Evolutionary conservation across 2,797 vertebrate species (phyloP), one percentile per base, ranked within the genome.

Genomic region (Mionectes olivaceus): DNA sequence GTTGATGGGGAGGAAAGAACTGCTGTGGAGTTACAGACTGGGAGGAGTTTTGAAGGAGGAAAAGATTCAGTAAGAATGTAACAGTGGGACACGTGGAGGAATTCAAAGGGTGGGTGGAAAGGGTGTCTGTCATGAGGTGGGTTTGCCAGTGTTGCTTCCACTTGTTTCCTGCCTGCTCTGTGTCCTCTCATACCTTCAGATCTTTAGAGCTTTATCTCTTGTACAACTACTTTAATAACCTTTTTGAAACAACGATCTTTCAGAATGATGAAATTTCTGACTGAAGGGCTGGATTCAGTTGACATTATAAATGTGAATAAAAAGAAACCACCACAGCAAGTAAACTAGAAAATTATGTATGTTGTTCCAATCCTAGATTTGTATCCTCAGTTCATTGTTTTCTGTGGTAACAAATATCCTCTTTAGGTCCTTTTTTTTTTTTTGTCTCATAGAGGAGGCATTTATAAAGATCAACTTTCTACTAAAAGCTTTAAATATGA

Each of bases 91-190:
- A 19, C 19, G 4, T 17, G 37, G 16, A 59, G 35, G 44, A 60
- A 18, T 56, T 86, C 35, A 74, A 23, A 78, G 46, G 8, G 10
- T 32, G 28, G 6, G 7, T 50, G 30, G 52, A 55, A 73, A 65
- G 10, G 13, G 2, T 70, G 7, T 41, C 0, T 1, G 8, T 55
- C 8, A 8, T n/a, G 23, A 50, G 10, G 14, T 69, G 39, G 7
- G 2, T 50, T 81, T 52, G 13, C 30, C 24, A 16, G 8, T 3
- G 0, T 63, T 59, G 19, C 44, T 57, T 76, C 64, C 10, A 9
- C 32, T 39, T 76, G 30, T 71, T 57, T 32, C 11, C 32, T 77
- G 24, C 44, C 33, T 52, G 23, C 25, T 75, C 50, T 4, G 3
- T n/a, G 23, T 75, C 27, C 12, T 53, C 39, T 65, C 47, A 47